These are phyloP conservation scores for Rachycentron canadum DNA, from an alignment of 2,797 vertebrate genomes.

Conservation along the genomic window DNA sequence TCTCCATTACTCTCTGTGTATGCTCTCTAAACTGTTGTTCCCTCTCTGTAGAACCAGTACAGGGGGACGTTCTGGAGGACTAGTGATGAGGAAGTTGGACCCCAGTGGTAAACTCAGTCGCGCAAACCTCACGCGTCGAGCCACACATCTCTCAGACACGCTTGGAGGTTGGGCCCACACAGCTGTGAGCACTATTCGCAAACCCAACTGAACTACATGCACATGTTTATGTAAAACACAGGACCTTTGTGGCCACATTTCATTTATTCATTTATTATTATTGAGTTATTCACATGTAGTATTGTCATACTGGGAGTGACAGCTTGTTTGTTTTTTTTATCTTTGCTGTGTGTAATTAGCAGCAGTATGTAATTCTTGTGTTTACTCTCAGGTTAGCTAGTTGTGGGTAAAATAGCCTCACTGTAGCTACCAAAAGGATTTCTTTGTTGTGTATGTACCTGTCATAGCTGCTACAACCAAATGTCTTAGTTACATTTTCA, in stretches of 20 bases:
- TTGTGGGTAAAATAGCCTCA: constrained; percentile 41
- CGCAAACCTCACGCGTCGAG: constrained; percentile 78
- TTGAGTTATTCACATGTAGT: constrained; percentile 46
- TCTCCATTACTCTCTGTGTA: background rate
- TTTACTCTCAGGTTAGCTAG: constrained; percentile 69
- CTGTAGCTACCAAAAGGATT: constrained; percentile 66
- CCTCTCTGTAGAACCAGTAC: constrained; percentile 63
- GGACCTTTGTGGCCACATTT: constrained; percentile 52
- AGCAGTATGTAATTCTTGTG: constrained; percentile 43
- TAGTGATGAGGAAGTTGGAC: constrained; percentile 77
- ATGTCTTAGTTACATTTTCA: constrained; percentile 60
- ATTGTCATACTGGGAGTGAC: constrained; percentile 40
- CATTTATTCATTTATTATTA: constrained; percentile 35
- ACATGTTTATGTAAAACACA: constrained; percentile 41
- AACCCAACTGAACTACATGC: constrained; percentile 68
- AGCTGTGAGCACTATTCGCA: constrained; percentile 75
- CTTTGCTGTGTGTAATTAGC: constrained; percentile 34
- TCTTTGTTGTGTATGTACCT: constrained; percentile 46
- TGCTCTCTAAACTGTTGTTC: background rate
- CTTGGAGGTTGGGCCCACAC: constrained; percentile 81
- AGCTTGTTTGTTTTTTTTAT: constrained; percentile 46
- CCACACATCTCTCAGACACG: constrained; percentile 69
- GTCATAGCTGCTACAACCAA: constrained; percentile 72
- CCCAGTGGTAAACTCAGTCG: constrained; percentile 78
- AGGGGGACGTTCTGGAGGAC: constrained; percentile 56